Conservation (phyloP, 2,113 vertebrate species). For the Anguilla rostrata region DNA sequence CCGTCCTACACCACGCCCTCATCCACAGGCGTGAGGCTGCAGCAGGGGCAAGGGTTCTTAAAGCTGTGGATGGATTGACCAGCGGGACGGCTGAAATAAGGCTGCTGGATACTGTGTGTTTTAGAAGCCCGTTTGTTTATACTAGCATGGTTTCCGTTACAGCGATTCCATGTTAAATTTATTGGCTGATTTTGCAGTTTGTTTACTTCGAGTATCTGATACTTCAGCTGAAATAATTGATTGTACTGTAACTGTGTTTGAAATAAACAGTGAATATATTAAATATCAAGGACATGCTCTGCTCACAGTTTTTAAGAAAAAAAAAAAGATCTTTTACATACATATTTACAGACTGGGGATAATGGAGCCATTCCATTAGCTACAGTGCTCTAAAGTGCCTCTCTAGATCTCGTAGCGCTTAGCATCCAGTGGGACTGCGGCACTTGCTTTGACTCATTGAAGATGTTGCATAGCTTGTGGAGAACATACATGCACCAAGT, state of each 20-base stretch:
- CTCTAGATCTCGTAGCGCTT: not conserved
- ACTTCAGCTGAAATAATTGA: not conserved
- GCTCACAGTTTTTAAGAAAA: not conserved
- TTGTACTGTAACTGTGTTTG: not conserved
- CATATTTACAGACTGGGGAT: not conserved
- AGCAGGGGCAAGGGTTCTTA: not conserved
- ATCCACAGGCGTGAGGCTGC: not conserved
- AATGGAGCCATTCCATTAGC: not conserved
- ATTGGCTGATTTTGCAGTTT: not conserved
- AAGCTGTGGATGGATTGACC: not conserved
- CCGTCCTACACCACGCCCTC: not conserved
- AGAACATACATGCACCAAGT: constrained; percentile 16
- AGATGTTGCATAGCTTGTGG: constrained; percentile 30
- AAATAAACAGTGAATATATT: too few species aligned
- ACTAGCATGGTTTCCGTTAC: not conserved
- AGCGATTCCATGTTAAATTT: not conserved
- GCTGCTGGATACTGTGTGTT: not conserved
- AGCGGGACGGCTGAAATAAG: not conserved
- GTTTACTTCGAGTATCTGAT: not conserved
- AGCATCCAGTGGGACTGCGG: constrained; percentile 20
- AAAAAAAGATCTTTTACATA: not conserved
- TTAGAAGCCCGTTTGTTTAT: too few species aligned
- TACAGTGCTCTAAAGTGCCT: not conserved
- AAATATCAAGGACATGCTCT: too few species aligned
- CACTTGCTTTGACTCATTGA: constrained; percentile 15